A percentile compares a stretch with the other conserved stretches of the same genome.
Conservation (phyloP, 1,140 invertebrate species). For the Cydia amplana region DNA sequence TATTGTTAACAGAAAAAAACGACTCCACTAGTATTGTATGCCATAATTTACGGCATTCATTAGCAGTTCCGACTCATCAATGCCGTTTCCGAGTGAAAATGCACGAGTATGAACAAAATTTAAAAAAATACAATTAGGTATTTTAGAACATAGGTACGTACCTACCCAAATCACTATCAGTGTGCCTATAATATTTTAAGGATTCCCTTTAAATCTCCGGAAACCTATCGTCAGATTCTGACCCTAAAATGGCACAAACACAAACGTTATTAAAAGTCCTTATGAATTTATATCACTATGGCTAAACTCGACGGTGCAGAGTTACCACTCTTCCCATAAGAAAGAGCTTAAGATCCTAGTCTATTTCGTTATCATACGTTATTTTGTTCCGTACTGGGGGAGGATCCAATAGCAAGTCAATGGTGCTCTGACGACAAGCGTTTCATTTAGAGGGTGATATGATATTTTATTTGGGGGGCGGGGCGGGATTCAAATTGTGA, state of each 20-base stretch:
- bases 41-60: too few species aligned
- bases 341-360: background rate
- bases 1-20: too few species aligned
- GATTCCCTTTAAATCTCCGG: too few species aligned
- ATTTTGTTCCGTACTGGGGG: background rate
- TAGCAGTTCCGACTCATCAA: too few species aligned
- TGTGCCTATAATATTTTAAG: too few species aligned
- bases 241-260: background rate
- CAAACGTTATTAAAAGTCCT: background rate
- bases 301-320: background rate
- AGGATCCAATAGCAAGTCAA: conserved; percentile 2
- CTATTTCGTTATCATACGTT: background rate
- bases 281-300: background rate
- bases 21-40: too few species aligned
- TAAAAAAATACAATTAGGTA: too few species aligned
- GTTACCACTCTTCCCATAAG: background rate
- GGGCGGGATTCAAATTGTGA: background rate
- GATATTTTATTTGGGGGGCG: background rate
- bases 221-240: too few species aligned
- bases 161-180: too few species aligned
- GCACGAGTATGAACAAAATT: too few species aligned
- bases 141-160: too few species aligned
- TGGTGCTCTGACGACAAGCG: background rate
- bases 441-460: background rate
- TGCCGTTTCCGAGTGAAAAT: too few species aligned